A percentile compares a stretch with the other conserved stretches of the same genome.
Evolutionary conservation across 2,888 invertebrate species (phyloP).

Genomic region (Eupithecia centaureata): DNA sequence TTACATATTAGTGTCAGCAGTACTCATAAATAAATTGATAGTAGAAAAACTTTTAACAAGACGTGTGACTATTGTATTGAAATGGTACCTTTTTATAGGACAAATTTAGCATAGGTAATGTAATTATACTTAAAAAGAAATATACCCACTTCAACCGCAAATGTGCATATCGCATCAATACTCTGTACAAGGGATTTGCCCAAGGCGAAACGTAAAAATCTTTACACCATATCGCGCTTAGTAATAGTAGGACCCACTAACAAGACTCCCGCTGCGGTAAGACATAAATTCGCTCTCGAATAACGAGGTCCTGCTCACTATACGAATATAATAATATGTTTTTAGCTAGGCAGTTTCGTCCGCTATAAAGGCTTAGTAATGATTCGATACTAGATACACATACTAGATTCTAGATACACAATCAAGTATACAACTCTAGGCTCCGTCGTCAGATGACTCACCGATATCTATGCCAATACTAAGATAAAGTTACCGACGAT

Average conservation of each 20-base stretch:
- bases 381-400: constrained; percentile 13
- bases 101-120: background rate
- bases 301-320: constrained; percentile 42
- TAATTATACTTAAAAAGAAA: background rate
- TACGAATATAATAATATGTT: constrained; percentile 30
- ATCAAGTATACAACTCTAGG: constrained; percentile 59
- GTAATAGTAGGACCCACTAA: constrained; percentile 47
- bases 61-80: background rate
- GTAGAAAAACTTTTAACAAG: background rate
- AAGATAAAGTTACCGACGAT: constrained; percentile 4
- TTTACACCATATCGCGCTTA: constrained; percentile 33
- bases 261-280: constrained; percentile 55
- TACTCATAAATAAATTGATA: background rate
- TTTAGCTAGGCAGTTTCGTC: constrained; percentile 32
- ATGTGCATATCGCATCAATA: constrained; percentile 1
- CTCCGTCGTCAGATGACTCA: constrained; percentile 68
- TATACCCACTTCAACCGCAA: background rate
- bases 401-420: constrained; percentile 58
- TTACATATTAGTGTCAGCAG: background rate
- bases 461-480: constrained; percentile 36
- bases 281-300: constrained; percentile 57
- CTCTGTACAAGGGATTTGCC: background rate
- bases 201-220: constrained; percentile 23
- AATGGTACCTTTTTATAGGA: background rate
- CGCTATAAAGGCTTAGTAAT: constrained; percentile 14